Conservation (phyloP, 2,113 vertebrate genomes). For the Coptodon bakossiorum region DNA sequence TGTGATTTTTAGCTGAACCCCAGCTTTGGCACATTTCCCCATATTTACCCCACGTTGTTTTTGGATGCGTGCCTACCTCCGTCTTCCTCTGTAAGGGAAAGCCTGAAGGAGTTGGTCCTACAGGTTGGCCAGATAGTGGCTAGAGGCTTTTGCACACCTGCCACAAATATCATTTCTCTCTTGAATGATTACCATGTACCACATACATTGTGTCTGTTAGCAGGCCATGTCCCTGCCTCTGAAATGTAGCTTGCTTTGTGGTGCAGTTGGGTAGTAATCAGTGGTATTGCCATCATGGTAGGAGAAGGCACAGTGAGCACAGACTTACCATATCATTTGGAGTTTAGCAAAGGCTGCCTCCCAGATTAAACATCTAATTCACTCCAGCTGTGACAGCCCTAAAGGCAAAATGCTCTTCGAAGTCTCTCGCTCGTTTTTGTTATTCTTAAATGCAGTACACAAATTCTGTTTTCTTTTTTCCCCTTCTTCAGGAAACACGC, state of each 20-base stretch:
- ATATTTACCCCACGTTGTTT: background rate
- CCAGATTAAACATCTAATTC: background rate
- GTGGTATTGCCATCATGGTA: background rate
- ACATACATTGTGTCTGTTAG: background rate
- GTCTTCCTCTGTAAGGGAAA: background rate
- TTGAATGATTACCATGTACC: background rate
- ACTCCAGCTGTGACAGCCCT: background rate
- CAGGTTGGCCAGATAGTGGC: background rate
- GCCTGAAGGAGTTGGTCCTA: background rate
- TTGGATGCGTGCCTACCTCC: background rate
- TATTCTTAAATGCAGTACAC: background rate
- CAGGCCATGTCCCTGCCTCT: background rate
- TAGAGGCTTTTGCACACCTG: background rate
- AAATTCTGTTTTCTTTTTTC: background rate
- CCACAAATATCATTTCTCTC: background rate
- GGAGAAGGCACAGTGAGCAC: background rate
- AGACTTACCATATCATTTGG: background rate
- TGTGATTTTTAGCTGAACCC: background rate
- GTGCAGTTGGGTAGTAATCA: background rate
- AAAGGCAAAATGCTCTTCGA: background rate
- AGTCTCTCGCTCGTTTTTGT: background rate
- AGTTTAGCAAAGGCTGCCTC: background rate
- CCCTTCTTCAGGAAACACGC: constrained; percentile 87
- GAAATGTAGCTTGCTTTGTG: background rate
- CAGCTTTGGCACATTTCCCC: background rate